A percentile compares a stretch with the other conserved stretches of the same genome.
Evolutionary conservation across 2,797 vertebrate species (phyloP).

Genomic region (Hozukius guyotensis): DNA sequence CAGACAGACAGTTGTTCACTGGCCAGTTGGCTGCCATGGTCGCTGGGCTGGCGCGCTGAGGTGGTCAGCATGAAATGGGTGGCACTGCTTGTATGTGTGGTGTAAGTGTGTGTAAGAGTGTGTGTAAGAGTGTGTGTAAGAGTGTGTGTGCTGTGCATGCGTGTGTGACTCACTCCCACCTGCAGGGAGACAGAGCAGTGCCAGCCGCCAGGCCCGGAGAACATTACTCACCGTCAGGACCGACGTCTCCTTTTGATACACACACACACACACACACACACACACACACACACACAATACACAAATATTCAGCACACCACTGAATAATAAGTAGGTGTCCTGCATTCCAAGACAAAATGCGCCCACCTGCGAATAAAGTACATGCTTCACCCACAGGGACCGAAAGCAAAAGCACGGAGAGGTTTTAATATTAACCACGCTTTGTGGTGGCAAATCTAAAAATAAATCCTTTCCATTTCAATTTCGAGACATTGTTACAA

Average conservation of each 20-base stretch:
- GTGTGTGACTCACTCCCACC: slow-evolving; percentile 80
- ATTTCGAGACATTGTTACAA: slow-evolving; percentile 22
- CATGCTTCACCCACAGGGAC: slow-evolving; percentile 28
- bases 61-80: slow-evolving; percentile 70
- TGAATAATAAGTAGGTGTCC: slow-evolving; percentile 73
- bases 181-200: slow-evolving; percentile 75
- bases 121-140: not conserved
- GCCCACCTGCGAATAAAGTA: slow-evolving; percentile 57
- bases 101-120: not conserved
- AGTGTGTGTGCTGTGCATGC: not conserved
- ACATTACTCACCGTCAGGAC: slow-evolving; percentile 81
- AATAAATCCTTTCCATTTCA: slow-evolving; percentile 28
- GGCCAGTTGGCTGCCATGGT: slow-evolving; percentile 74
- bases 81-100: slow-evolving; percentile 20
- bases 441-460: slow-evolving; percentile 9
- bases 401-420: not conserved
- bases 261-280: too few relatives aligned
- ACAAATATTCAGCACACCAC: slow-evolving; percentile 41
- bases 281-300: slow-evolving; percentile 22
- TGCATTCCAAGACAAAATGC: slow-evolving; percentile 60
- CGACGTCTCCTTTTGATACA: slow-evolving; percentile 65
- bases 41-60: slow-evolving; percentile 60
- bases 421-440: not conserved
- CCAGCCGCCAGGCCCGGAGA: slow-evolving; percentile 79
- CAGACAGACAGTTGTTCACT: slow-evolving; percentile 66